Percentiles rank a stretch among this genome's conserved stretches.
Evolutionary conservation across 2,797 vertebrate genomes (phyloP).

Genomic region (Paguma larvata): DNA sequence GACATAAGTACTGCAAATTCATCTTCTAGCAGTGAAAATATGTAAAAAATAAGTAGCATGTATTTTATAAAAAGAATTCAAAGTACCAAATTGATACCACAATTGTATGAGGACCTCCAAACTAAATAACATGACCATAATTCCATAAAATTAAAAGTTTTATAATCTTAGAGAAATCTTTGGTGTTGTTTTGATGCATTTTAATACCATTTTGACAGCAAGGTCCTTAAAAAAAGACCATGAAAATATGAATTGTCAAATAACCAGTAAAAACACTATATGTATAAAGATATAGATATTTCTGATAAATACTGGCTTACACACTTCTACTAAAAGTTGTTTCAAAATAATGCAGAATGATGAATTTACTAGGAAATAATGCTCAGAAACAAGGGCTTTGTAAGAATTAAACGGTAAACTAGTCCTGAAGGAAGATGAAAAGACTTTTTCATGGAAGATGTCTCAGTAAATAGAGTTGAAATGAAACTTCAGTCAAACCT

Average conservation of each 20-base stretch:
- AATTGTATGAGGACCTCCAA: constrained; percentile 15
- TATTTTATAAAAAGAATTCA: constrained; percentile 33
- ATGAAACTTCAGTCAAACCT: background rate
- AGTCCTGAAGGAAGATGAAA: background rate
- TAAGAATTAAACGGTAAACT: background rate
- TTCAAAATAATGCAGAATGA: background rate
- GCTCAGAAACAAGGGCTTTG: background rate
- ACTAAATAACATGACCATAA: background rate
- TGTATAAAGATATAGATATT: background rate
- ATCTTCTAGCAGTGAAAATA: background rate
- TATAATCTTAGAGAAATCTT: constrained; percentile 13
- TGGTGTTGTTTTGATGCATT: background rate
- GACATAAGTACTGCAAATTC: background rate
- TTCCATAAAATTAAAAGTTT: background rate
- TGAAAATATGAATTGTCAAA: constrained; percentile 1
- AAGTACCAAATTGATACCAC: background rate
- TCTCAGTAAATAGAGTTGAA: constrained; percentile 27
- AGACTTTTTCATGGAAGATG: constrained; percentile 4
- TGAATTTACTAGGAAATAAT: constrained; percentile 18
- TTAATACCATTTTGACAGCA: constrained; percentile 34
- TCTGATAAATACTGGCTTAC: constrained; percentile 29
- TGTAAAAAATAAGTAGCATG: background rate
- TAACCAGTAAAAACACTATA: constrained; percentile 19
- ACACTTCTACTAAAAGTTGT: background rate
- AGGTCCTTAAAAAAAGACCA: constrained; percentile 12